phyloP scores from a whole-genome alignment of 2,888 invertebrate species.

The Linhomoeus sp. region DNA sequence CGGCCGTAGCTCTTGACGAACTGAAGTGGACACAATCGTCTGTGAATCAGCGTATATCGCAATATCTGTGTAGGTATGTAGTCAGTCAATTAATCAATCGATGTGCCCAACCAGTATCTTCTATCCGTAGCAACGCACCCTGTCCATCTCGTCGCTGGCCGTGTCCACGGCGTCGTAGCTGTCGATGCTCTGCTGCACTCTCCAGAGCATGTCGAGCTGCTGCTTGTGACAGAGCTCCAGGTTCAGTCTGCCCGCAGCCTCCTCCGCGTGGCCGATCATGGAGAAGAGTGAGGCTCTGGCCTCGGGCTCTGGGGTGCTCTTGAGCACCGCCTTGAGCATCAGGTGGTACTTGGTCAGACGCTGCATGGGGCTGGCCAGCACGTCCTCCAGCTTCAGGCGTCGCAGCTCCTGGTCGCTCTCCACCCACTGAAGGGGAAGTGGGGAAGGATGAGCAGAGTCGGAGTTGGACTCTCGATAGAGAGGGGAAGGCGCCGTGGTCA shows the following conservation, averaged over 20 bases:
- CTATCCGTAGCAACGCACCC: no score
- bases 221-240: slow-evolving; percentile 52
- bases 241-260: slow-evolving; percentile 56
- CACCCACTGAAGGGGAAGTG: no score
- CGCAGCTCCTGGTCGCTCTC: slow-evolving; percentile 73
- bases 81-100: no score
- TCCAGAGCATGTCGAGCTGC: slow-evolving; percentile 52
- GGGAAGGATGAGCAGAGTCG: no score
- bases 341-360: slow-evolving; percentile 79
- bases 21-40: neutral
- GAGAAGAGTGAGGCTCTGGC: slow-evolving; percentile 8
- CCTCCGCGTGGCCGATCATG: slow-evolving; percentile 56
- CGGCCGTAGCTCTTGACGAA: neutral
- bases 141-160: slow-evolving; percentile 31
- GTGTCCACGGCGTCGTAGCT: slow-evolving; percentile 66
- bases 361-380: slow-evolving; percentile 90
- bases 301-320: slow-evolving; percentile 45
- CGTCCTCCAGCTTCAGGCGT: slow-evolving; percentile 61
- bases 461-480: no score
- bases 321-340: slow-evolving; percentile 58
- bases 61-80: no score
- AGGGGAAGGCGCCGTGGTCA: no score
- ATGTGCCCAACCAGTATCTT: no score
- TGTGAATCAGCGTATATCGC: no score
- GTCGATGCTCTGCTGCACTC: slow-evolving; percentile 58